phyloP scores from a whole-genome alignment of 2,113 vertebrate genomes.

The Acrocephalus kingi region DNA sequence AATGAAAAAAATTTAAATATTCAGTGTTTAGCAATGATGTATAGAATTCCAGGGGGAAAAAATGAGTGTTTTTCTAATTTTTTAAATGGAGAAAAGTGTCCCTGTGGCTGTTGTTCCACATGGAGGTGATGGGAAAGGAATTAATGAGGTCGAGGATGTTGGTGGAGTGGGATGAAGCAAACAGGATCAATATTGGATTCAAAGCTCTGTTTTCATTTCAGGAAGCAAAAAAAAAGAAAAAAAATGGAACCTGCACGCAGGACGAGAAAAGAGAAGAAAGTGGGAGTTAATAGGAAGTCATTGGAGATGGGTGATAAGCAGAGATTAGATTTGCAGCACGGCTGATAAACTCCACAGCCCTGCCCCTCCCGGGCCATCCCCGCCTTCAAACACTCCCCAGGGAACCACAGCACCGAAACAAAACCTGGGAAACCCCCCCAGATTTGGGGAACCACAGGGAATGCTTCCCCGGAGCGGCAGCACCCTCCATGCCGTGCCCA shows the following conservation, averaged over 20 bases:
- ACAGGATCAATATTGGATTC: not conserved
- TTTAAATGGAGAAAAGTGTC: not conserved
- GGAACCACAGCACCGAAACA: not conserved
- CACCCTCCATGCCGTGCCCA: fast-evolving
- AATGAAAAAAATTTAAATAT: not conserved
- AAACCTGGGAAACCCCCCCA: not conserved
- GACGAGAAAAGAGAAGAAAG: conserved; percentile 39
- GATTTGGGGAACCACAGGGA: not conserved
- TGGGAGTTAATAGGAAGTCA: conserved; percentile 65
- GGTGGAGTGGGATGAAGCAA: not conserved
- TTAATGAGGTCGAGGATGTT: not conserved
- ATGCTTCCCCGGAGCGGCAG: not conserved
- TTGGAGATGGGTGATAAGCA: conserved; percentile 53
- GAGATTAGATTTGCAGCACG: conserved; percentile 36
- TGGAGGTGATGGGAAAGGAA: not conserved
- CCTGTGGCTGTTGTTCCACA: not conserved
- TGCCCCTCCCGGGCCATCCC: not conserved
- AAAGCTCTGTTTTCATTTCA: not conserved
- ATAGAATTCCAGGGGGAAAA: not conserved
- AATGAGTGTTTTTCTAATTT: fast-evolving
- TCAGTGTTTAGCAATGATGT: fast-evolving
- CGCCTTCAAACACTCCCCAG: not conserved
- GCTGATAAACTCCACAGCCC: not conserved
- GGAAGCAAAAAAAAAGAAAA: conserved; percentile 31
- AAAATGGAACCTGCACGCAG: not conserved